Evolutionary conservation across 2,797 vertebrate genomes (phyloP).

Genomic region (Muscicapa comitata): DNA sequence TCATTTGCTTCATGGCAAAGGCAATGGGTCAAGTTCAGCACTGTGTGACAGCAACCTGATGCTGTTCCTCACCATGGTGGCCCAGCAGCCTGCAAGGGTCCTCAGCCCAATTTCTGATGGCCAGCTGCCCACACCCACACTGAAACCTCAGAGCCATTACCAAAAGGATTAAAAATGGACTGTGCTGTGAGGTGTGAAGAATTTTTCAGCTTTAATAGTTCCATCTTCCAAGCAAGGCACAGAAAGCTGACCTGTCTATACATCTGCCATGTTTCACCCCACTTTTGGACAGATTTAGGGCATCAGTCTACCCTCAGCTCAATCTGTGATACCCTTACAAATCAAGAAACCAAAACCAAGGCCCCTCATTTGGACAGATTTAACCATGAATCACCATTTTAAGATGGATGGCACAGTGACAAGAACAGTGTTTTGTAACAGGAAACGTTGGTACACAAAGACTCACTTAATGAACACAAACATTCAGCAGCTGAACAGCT

Average conservation of each 20-base stretch:
- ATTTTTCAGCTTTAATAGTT: not conserved
- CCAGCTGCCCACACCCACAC: not conserved
- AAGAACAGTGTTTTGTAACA: not conserved
- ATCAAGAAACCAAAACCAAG: not conserved
- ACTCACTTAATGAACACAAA: not conserved
- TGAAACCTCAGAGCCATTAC: not conserved
- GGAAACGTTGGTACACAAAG: not conserved
- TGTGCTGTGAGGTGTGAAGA: not conserved
- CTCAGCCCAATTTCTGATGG: not conserved
- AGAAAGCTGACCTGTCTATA: not conserved
- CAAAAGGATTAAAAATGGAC: not conserved
- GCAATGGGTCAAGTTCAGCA: too few relatives aligned
- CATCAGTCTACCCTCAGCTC: not conserved
- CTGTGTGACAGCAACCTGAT: too few relatives aligned
- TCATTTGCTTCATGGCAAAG: too few relatives aligned
- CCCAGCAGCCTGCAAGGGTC: not conserved
- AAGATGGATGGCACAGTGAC: not conserved
- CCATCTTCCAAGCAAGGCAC: not conserved
- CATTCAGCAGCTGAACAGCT: not conserved
- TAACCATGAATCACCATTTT: not conserved
- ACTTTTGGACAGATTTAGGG: not conserved
- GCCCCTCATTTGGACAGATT: not conserved
- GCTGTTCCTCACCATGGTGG: accelerated
- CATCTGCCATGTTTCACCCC: not conserved
- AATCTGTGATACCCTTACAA: not conserved